phyloP scores from a whole-genome alignment of 53 echinoderm and acorn worm genomes.

The Luidia sarsii region DNA sequence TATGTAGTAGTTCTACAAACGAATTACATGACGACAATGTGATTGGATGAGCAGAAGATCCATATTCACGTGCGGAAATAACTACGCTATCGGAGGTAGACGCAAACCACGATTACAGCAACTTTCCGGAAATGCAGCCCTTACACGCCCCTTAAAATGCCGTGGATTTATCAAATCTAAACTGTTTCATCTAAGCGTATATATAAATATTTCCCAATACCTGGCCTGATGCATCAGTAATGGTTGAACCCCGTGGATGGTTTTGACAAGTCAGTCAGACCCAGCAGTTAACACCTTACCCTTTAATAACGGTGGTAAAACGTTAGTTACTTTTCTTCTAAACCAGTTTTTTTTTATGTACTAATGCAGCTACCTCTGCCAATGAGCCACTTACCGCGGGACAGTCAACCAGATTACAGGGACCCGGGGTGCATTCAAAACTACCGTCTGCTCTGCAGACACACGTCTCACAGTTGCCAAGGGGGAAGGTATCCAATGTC shows the following conservation, averaged over 20 bases:
- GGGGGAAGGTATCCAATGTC: not conserved
- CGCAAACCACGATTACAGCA: not conserved
- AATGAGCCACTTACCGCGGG: too few species aligned
- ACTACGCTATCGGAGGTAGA: not conserved
- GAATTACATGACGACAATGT: not conserved
- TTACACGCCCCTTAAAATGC: not conserved
- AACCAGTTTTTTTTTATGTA: too few species aligned
- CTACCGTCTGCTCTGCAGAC: not conserved
- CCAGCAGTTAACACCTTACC: too few species aligned
- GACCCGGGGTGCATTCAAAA: not conserved
- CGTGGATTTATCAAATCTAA: not conserved
- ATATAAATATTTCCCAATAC: too few species aligned
- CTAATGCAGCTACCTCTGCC: too few species aligned
- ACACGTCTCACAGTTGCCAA: conserved; percentile 25
- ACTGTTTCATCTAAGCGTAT: not conserved
- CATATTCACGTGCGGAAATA: not conserved
- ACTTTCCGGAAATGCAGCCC: not conserved
- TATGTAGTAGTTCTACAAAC: conserved; percentile 20
- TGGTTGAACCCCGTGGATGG: too few species aligned
- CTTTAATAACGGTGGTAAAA: too few species aligned
- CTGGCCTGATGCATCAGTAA: too few species aligned
- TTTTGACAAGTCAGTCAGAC: too few species aligned
- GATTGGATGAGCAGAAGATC: not conserved
- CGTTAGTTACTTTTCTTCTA: too few species aligned
- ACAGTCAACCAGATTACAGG: conserved; percentile 16